These are phyloP conservation scores for Marisa cornuarietis DNA, from an alignment of 1,140 invertebrate genomes.

Conservation along the genomic window DNA sequence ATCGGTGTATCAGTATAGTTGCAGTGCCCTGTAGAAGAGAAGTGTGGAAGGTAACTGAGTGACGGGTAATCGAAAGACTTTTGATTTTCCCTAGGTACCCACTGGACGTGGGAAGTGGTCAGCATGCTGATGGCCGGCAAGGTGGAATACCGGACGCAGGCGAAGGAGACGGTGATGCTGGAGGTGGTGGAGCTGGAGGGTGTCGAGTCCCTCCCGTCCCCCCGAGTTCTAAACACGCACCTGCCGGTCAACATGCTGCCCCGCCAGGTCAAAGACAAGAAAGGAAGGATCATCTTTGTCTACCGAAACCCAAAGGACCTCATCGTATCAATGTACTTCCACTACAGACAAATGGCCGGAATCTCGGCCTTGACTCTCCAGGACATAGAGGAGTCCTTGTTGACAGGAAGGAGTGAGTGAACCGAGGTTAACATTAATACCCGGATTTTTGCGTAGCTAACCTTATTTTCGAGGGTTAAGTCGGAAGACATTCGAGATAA, in stretches of 20 bases:
- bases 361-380: neutral
- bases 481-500: too few relatives aligned
- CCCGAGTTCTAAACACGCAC: constrained; percentile 40
- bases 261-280: constrained; percentile 26
- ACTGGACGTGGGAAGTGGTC: constrained; percentile 41
- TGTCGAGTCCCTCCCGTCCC: constrained; percentile 20
- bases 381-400: neutral
- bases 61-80: too few relatives aligned
- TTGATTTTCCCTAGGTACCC: constrained; percentile 23
- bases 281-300: constrained; percentile 31
- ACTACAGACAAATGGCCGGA: neutral
- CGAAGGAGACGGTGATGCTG: constrained; percentile 26
- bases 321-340: constrained; percentile 32
- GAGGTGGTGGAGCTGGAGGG: constrained; percentile 22
- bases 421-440: too few relatives aligned
- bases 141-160: constrained; percentile 11
- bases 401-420: neutral
- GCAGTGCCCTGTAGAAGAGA: too few relatives aligned
- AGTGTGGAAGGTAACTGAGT: too few relatives aligned
- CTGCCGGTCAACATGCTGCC: constrained; percentile 28
- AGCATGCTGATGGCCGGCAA: constrained; percentile 30
- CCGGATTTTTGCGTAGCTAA: too few relatives aligned
- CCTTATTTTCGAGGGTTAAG: too few relatives aligned
- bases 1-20: too few relatives aligned
- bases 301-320: constrained; percentile 44